Base-by-base conservation (phyloP, 2,113 vertebrate genomes). In the Rhea americana region DNA sequence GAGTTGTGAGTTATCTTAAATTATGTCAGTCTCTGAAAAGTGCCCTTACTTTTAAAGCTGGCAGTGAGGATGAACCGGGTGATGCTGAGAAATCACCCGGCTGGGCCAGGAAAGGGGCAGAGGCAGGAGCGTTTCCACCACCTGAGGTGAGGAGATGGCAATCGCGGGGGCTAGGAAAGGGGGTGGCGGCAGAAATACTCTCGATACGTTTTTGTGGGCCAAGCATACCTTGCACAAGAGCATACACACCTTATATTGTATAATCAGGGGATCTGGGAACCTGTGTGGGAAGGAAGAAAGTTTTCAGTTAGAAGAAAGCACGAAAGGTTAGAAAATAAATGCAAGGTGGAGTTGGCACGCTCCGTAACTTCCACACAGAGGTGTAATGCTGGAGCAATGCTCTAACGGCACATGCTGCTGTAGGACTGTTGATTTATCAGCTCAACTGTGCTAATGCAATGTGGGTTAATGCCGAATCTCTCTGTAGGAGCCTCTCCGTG, bases 381-480 rank as follows among this genome's bases (percentile, higher is more conserved):
- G 65, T 2, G 50, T 22, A 37, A 28, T 45, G 82, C 65, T 0
- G 1, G 51, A 93, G 85, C 45, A 22, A 71, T 0, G 8, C 89
- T 63, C 87, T 5, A 87, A 91, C 62, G 47, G 72, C 22, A 0
- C 5, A 20, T 17, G 19, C 53, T 1, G 1, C 85, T 76, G 77
- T 62, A 70, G 28, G 37, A 95, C 56, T 32, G 3, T 91, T 95
- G 91, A 97, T 95, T 56, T 94, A 95, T 91, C 28, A 61, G 90
- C 86, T 94, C 8, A 95, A 92, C 84, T 94, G 93, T 94, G 90
- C 91, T 94, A 95, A 93, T 93, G 83, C 85, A 85, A 0, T 68
- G 25, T 51, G 92, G 90, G 93, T 94, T 95, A 96, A 91, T 51
- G 6, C 86, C 56, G 35, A 84, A 47, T 5, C 94, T 88, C 87